Evolutionary conservation across 2,888 invertebrate species (phyloP).

Genomic region (Dryobota labecula): DNA sequence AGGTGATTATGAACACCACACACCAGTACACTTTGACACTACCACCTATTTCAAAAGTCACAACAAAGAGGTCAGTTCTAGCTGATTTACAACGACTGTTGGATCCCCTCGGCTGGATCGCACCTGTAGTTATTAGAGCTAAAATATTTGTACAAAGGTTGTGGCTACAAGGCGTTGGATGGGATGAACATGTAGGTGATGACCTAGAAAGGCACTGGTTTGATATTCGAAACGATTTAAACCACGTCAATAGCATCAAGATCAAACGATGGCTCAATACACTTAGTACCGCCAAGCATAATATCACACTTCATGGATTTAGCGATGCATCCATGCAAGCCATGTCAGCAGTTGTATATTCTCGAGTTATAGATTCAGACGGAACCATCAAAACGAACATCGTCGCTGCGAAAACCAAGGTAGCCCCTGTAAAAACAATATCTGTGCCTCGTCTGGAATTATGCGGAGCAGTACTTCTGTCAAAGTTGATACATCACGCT

Average conservation of each 20-base stretch:
- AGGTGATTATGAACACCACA: background rate
- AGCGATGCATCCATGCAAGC: background rate
- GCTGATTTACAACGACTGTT: no score
- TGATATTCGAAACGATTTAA: background rate
- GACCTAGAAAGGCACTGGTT: background rate
- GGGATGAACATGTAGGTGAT: background rate
- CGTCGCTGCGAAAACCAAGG: no score
- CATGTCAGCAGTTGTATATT: constrained; percentile 1
- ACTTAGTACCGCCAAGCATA: background rate
- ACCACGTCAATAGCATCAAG: background rate
- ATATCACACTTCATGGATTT: background rate
- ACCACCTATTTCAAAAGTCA: background rate
- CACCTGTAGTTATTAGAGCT: background rate
- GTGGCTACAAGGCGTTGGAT: background rate
- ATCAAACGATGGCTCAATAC: background rate
- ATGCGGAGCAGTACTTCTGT: no score
- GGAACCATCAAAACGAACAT: no score
- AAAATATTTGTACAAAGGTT: background rate
- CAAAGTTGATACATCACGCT: background rate
- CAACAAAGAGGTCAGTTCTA: no score
- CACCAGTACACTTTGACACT: background rate
- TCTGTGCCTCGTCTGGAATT: no score
- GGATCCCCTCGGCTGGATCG: no score
- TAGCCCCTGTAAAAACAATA: no score
- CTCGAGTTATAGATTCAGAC: background rate